Base-by-base conservation (phyloP, 2,888 invertebrate genomes). In the Ditula angustiorana region DNA sequence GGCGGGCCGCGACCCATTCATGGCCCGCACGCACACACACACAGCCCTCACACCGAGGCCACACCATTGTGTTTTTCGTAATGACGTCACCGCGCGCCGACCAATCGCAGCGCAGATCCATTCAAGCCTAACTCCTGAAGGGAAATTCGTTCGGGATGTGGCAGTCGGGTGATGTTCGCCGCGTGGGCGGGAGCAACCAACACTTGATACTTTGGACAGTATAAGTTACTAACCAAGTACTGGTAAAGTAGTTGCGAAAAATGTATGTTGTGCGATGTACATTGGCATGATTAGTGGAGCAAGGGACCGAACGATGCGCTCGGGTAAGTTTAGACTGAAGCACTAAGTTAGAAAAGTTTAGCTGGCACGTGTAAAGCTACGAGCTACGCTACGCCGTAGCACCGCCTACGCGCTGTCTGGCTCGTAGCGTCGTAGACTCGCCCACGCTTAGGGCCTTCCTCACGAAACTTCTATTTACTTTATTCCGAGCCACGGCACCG, bases 91-190 rank as follows among this genome's bases (percentile, higher is more conserved):
- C 72, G 71, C 74, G 74, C 72, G 67, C 77, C 81, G 80, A 86
- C 95, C 95, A 96, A 96, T 95, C 87, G 79, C 82, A 75, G 79
- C 77, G 74, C 84, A 83, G 94, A 92, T 94, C 95, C 95, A 96
- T 96, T 96, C 95, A 96, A 92, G 90, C 88, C 88, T 86, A 90
- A 88, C 92, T 93, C 89, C 87, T 93, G 91, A 93, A 93, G 91
- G 90, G 89, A 88, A 90, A 87, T 93, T 94, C 90, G 92, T 88
- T 76, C 88, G 88, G 83, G 81, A 85, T 81, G 80, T 85, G 87
- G 73, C 90, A 92, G 93, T 93, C 90, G 88, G 74, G 83, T 77
- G 76, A 78, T 83, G 85, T 76, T 77, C 87, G 88, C 81, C 84
- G 80, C 74, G 78, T 70, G 73, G 79, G 76, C 76, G 76, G 84